Percentiles rank a stretch among this genome's conserved stretches.
These are phyloP conservation scores for Synergus umbraculus DNA, from an alignment of 2,888 invertebrate species.

Conservation along the genomic window DNA sequence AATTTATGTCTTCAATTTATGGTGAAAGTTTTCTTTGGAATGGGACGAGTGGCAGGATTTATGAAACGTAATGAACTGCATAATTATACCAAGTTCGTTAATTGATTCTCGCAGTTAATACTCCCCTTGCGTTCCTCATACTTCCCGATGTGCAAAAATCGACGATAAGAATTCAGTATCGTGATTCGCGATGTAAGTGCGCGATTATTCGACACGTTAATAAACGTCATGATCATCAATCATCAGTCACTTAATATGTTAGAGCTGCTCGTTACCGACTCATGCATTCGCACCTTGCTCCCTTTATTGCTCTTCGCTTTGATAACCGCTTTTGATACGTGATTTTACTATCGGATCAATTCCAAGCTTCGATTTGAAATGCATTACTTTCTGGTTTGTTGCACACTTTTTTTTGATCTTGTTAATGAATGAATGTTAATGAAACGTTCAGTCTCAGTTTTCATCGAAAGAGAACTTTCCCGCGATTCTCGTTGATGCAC, in stretches of 20 bases:
- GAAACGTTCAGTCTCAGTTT: background rate
- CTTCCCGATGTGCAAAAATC: background rate
- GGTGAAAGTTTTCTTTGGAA: background rate
- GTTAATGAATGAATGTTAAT: background rate
- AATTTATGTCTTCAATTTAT: background rate
- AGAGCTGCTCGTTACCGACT: constrained; percentile 18
- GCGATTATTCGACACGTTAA: constrained; percentile 31
- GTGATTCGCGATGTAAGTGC: constrained; percentile 35
- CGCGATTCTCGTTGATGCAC: constrained; percentile 56
- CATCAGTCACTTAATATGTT: constrained; percentile 5
- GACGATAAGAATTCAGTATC: constrained; percentile 4
- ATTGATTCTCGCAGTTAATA: constrained; percentile 29
- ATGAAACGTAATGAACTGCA: background rate
- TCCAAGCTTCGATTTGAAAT: background rate
- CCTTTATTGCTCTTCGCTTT: constrained; percentile 19
- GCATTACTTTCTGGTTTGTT: background rate
- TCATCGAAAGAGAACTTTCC: constrained; percentile 11
- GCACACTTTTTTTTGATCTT: background rate
- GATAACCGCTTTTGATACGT: constrained; percentile 25
- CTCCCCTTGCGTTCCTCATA: background rate
- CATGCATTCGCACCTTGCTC: constrained; percentile 24
- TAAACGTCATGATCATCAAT: constrained; percentile 33
- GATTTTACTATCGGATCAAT: background rate
- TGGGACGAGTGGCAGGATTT: background rate
- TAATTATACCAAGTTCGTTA: constrained; percentile 18